Base-by-base conservation (phyloP, 1,140 invertebrate species). In the Drosophila miranda region DNA sequence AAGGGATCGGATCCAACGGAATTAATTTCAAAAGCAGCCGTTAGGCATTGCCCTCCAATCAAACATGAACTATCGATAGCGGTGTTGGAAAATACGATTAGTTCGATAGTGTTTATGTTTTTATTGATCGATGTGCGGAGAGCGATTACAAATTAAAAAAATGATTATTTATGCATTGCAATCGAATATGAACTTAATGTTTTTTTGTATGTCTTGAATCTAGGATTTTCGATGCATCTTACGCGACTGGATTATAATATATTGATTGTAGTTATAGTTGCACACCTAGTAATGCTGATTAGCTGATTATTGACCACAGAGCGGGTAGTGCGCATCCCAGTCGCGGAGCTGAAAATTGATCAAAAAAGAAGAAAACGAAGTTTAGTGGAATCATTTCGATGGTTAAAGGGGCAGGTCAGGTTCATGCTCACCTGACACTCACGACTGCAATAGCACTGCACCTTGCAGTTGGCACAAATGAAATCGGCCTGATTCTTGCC, bases 381-480 rank as follows among this genome's bases (percentile, higher is more conserved):
- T 42, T 23, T 9, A 30, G 30, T 52, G 5, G n/a, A 9, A 26
- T 3, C 13, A 46, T 11, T 43, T 34, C 26, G 26, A 2, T 13
- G 1, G 4, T 30, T 19, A 2, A 38, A n/a, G 8, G 5, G 7
- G 1, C 3, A 5, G 1, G 23, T 11, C 19, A 13, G 34, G 5
- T 8, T 1, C 0, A 9, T 7, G 42, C 76, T 72, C 92, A 97
- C 96, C 94, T 97, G 96, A 90, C 96, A 97, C 76, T 96, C 95
- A 54, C 95, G 92, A 88, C 95, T 96, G 93, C 96, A 97, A 89
- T 97, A 97, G 96, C 96, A 97, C 92, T 97, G 96, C 91, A 96
- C 96, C 53, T 94, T 94, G 89, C 96, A 97, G 21, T 95, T 96
- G 55, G 95, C 95, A 90, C 96, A 97, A 21, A 97, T 95, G 87